Percentiles rank a stretch among this genome's conserved stretches.
These are phyloP conservation scores for Zaprionus lineosus DNA, from an alignment of 2,888 invertebrate species.

Conservation along the genomic window DNA sequence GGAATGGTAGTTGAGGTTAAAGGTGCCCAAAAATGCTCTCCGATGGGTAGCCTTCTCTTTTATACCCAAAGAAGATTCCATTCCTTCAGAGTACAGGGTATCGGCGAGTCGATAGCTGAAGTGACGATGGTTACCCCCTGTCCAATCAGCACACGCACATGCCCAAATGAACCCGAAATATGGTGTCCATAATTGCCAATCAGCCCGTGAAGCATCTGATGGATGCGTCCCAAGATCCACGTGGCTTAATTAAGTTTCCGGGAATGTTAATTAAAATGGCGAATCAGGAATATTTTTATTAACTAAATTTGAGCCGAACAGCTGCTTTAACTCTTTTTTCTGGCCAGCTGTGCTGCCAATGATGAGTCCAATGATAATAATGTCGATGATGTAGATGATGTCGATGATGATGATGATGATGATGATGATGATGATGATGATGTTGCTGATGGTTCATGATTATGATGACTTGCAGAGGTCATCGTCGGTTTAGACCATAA, in stretches of 20 bases:
- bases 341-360: background rate
- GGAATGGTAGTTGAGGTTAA: too few relatives aligned
- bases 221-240: slow-evolving; percentile 27
- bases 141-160: slow-evolving; percentile 28
- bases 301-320: slow-evolving; percentile 15
- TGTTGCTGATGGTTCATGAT: too few relatives aligned
- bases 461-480: slow-evolving; percentile 54
- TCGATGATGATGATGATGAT: too few relatives aligned
- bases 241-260: slow-evolving; percentile 42
- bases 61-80: too few relatives aligned
- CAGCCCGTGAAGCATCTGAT: slow-evolving; percentile 16
- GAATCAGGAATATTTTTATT: slow-evolving; percentile 6
- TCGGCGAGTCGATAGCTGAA: too few relatives aligned
- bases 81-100: too few relatives aligned
- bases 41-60: too few relatives aligned
- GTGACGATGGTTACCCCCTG: too few relatives aligned
- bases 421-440: too few relatives aligned
- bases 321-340: background rate
- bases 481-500: slow-evolving; percentile 46
- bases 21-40: too few relatives aligned
- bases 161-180: slow-evolving; percentile 30
- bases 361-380: too few relatives aligned
- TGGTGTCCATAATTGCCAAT: slow-evolving; percentile 49
- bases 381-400: too few relatives aligned
- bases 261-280: slow-evolving; percentile 43